A percentile compares a stretch with the other conserved stretches of the same genome.
These are phyloP conservation scores for Rhamphomyia laevipes DNA, from an alignment of 2,888 invertebrate species.

Conservation along the genomic window DNA sequence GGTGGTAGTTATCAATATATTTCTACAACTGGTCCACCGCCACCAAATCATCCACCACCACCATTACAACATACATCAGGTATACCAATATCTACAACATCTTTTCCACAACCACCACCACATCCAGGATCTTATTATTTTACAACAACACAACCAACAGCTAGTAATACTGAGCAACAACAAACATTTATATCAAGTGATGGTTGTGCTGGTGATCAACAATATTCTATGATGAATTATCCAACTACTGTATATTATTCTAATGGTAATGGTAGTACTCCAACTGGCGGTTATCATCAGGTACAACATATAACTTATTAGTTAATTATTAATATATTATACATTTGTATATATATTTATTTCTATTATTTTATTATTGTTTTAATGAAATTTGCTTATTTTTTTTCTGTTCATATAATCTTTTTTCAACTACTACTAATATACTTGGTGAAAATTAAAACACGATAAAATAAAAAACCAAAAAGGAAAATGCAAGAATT, in stretches of 20 bases:
- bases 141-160: background rate
- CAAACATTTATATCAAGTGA: background rate
- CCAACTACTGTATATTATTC: conserved; percentile 7
- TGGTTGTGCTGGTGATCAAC: background rate
- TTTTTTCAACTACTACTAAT: no score
- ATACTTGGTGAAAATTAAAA: no score
- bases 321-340: no score
- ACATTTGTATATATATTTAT: no score
- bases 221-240: conserved; percentile 10
- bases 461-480: no score
- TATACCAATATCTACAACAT: no score
- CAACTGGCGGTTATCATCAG: conserved; percentile 5
- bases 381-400: no score
- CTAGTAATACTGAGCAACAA: background rate
- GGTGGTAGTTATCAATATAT: conserved; percentile 14
- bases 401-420: no score
- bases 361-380: no score
- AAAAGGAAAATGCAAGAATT: no score
- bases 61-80: conserved; percentile 5
- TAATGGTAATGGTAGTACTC: conserved; percentile 1
- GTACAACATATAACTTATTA: background rate
- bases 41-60: conserved; percentile 11
- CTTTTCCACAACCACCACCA: background rate
- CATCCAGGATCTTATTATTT: background rate
- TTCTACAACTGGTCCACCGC: conserved; percentile 12